A percentile compares a stretch with the other conserved stretches of the same genome.
These are phyloP conservation scores for Paramisgurnus dabryanus DNA, from an alignment of 2,113 vertebrate species.

Conservation along the genomic window DNA sequence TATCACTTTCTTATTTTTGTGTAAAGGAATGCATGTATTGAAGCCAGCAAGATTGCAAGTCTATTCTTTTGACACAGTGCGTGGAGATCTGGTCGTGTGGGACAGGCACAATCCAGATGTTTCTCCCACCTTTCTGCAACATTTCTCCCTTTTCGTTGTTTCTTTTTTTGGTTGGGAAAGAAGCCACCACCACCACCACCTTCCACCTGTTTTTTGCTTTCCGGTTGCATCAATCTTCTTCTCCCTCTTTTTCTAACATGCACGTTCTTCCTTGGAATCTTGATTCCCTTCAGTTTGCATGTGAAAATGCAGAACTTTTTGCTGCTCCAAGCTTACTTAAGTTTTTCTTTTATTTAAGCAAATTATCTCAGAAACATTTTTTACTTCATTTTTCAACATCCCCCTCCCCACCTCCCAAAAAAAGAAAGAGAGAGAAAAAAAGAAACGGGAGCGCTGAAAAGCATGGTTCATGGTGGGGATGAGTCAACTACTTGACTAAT, in stretches of 20 bases:
- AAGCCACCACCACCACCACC: conserved; percentile 63
- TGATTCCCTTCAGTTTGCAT: conserved; percentile 95
- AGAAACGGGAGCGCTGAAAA: conserved; percentile 63
- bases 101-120: conserved; percentile 74
- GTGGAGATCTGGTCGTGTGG: conserved; percentile 69
- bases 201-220: conserved; percentile 75
- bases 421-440: conserved; percentile 36
- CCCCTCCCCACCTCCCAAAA: conserved; percentile 19
- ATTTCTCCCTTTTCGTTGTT: conserved; percentile 64
- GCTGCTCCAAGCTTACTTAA: conserved; percentile 65
- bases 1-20: conserved; percentile 72
- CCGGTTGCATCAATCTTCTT: conserved; percentile 86
- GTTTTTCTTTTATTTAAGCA: conserved; percentile 66
- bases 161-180: conserved; percentile 74
- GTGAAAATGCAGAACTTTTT: conserved; percentile 82
- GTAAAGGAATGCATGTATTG: conserved; percentile 75
- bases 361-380: conserved; percentile 65
- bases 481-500: conserved; percentile 61
- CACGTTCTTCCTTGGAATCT: conserved; percentile 93
- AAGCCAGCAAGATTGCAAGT: conserved; percentile 69
- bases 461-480: conserved; percentile 76
- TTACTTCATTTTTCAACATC: conserved; percentile 60
- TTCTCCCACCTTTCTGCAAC: conserved; percentile 77
- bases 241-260: conserved; percentile 87
- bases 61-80: conserved; percentile 61